Base-by-base conservation (phyloP, 2,888 invertebrate genomes). In the Lithosia quadra region DNA sequence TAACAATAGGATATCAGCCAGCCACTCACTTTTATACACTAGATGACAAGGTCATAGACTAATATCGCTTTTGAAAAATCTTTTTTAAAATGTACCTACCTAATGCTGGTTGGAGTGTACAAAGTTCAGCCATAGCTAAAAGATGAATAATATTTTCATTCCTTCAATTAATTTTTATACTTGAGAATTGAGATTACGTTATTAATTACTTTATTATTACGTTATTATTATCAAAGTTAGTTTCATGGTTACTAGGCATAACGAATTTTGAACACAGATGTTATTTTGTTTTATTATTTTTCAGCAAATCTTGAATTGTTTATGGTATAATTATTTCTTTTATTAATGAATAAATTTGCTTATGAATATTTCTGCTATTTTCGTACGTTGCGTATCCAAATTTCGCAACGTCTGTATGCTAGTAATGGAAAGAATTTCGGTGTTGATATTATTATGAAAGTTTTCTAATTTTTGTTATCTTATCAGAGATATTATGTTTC, bases 1-100 rank as follows among this genome's bases (percentile, higher is more conserved):
- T 83, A 85, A 85, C 80, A 82, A 82, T 84, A 81, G 81, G 77
- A 77, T 83, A 76, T 78, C 65, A 73, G 64, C 78, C 79, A 78
- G 66, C 78, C 80, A 78, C 71, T 83, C 81, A 85, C 83, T 83
- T 85, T 77, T 81, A 78, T 18, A 63, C 75, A 74, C 72, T 74
- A 71, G 70, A 67, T 73, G 77, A 75, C 78, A 82, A 80, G 82
- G 80, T 65, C 74, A 65, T 59, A 66, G 69, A 66, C 49, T 39
- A 62, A 21, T 21, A 21, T 33, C 34, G 22, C 28, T 56, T 56
- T 49, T 56, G 21, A 36, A 36, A 60, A 21, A 4, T 64, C 39
- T 64, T 53, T 57, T 56, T 57, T 39, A 36, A 56, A 28, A 62
- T 62, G 33, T 59, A 39, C 18, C n/a, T n/a, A n/a, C n/a, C n/a